Evolutionary conservation across 2,888 invertebrate genomes (phyloP), one percentile per base, ranked within the genome.

Genomic region (Capitulum mitella): DNA sequence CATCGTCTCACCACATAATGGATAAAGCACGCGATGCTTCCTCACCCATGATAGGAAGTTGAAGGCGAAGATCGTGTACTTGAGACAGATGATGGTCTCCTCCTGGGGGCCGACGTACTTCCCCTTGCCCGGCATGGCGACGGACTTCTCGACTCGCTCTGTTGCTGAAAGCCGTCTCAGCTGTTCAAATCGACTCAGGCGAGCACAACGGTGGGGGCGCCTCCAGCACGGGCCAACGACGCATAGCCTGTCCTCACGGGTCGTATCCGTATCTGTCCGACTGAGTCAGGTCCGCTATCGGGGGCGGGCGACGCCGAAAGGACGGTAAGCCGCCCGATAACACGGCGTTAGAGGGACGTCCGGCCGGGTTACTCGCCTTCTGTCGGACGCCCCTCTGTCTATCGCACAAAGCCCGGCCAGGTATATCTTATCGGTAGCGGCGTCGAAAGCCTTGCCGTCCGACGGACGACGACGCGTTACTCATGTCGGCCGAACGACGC

Each of bases 41-140:
- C n/a, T 89, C 85, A 93, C 93, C 92, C 92, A 92, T 83, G 92
- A 86, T 78, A 94, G 88, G 78, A 92, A 90, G 85, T 93, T 94
- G 86, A 92, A 90, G 84, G 92, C 93, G 84, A 94, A 91, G 81
- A 94, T 87, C 77, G 92, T 91, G 86, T 93, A 94, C 86, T 93
- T 94, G 82, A 94, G 89, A 84, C 92, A 90, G 61, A 78, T 78
- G 46, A 78, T 61, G 34, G 70, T 75, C 76, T 79, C 79, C 54
- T 74, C 77, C 16, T 79, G 78, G 3, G 78, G 76, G 1, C 26
- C 43, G 6, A 75, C 61, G 48, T 79, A 79, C 19, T 37, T 70
- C 1, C 70, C 70, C 22, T 70, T 34, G 22, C 70, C 70, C 22
- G 70, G 70, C 70, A 70, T 70, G 37, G 70, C 37, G 34, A 1